phyloP scores from a whole-genome alignment of 2,888 invertebrate genomes.

The Agrilus biguttatus region DNA sequence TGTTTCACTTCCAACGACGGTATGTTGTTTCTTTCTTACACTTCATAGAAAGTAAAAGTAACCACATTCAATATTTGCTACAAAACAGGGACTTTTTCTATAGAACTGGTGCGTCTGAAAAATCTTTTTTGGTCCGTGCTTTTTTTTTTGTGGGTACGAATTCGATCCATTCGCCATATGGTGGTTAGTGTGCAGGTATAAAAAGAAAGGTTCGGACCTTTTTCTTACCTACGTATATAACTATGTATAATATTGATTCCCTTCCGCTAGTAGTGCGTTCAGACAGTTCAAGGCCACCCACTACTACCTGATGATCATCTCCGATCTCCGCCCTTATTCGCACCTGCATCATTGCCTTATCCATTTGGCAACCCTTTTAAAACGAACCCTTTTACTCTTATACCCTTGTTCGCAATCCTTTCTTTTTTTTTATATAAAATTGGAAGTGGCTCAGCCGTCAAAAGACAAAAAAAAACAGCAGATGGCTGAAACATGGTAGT shows the following conservation, averaged over 20 bases:
- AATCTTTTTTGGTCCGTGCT: background rate
- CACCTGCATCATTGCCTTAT: constrained; percentile 16
- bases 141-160: background rate
- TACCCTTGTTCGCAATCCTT: constrained; percentile 10
- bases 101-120: background rate
- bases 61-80: too few species aligned
- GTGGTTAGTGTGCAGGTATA: background rate
- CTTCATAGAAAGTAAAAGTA: too few species aligned
- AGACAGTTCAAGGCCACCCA: constrained; percentile 16
- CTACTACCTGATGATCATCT: constrained; percentile 9
- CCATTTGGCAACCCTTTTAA: constrained; percentile 11
- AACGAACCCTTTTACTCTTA: constrained; percentile 5
- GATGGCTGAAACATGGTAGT: constrained; percentile 10
- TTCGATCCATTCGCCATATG: background rate
- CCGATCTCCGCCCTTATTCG: constrained; percentile 16
- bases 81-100: too few species aligned
- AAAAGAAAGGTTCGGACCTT: background rate
- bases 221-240: background rate
- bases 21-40: too few species aligned
- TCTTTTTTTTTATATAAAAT: constrained; percentile 6
- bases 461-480: constrained; percentile 12
- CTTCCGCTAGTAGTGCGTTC: background rate
- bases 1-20: too few species aligned
- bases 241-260: background rate
- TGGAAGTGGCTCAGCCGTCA: constrained; percentile 5